A percentile compares a stretch with the other conserved stretches of the same genome.
Conservation (phyloP, 2,888 invertebrate species). For the Agrochola lota region DNA sequence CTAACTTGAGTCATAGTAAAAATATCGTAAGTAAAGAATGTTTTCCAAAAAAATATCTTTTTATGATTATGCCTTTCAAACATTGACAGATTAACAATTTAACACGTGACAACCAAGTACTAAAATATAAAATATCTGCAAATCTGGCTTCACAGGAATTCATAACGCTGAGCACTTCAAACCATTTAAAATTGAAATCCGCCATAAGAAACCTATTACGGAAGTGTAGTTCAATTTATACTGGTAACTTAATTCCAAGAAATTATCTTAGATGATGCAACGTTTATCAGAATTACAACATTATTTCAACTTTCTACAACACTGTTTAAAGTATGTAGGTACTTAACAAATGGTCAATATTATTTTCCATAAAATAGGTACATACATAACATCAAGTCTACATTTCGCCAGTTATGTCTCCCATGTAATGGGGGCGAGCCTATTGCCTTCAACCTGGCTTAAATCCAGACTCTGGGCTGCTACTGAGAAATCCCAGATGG, state of each 20-base stretch:
- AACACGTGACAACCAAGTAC: not conserved
- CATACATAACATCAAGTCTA: not conserved
- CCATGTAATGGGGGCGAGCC: too few relatives aligned
- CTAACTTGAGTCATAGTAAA: not conserved
- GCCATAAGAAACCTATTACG: rapidly evolving
- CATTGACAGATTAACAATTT: not conserved
- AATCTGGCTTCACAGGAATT: not conserved
- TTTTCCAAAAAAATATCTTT: too few relatives aligned
- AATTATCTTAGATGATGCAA: slow-evolving; percentile 46
- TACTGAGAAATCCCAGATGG: not conserved
- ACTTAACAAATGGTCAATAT: not conserved
- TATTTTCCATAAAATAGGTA: too few relatives aligned
- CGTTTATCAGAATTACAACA: slow-evolving; percentile 14
- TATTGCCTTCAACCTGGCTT: too few relatives aligned
- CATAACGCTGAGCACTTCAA: not conserved
- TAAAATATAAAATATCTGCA: not conserved
- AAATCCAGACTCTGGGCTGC: not conserved
- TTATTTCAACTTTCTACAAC: slow-evolving; percentile 40
- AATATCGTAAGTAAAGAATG: too few relatives aligned
- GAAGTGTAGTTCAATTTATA: not conserved
- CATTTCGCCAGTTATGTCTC: not conserved
- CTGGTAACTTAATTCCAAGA: slow-evolving; percentile 21
- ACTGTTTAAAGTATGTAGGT: too few relatives aligned
- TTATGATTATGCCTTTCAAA: not conserved
- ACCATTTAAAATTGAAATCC: slow-evolving; percentile 14